phyloP scores from a whole-genome alignment of 2,113 vertebrate genomes.

The Melanostigma gelatinosum region DNA sequence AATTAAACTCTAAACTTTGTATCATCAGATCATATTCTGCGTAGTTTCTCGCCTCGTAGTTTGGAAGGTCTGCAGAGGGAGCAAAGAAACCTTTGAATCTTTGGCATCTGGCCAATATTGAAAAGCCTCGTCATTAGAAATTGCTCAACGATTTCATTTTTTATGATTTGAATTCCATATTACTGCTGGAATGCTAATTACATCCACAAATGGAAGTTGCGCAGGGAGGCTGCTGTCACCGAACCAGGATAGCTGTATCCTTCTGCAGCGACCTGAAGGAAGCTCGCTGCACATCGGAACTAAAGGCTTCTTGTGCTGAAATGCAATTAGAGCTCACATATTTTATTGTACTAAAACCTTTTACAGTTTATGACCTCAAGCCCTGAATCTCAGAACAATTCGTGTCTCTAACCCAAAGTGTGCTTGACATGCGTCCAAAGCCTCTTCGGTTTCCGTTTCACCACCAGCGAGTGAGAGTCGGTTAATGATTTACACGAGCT shows the following conservation, averaged over 20 bases:
- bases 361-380: not conserved
- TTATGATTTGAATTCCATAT: slow-evolving; percentile 43
- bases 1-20: not conserved
- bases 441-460: slow-evolving; percentile 3
- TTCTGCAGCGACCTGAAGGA: slow-evolving; percentile 13
- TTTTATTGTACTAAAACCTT: not conserved
- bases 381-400: not conserved
- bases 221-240: not conserved
- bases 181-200: slow-evolving; percentile 58
- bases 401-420: not conserved
- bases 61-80: slow-evolving; percentile 4
- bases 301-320: not conserved
- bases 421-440: slow-evolving; percentile 4
- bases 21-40: not conserved
- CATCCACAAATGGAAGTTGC: slow-evolving; percentile 25
- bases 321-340: not conserved
- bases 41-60: slow-evolving; percentile 20
- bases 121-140: slow-evolving; percentile 21
- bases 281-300: slow-evolving; percentile 17
- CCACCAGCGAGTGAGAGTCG: slow-evolving; percentile 17
- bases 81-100: slow-evolving; percentile 8
- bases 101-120: slow-evolving; percentile 47
- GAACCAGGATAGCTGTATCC: slow-evolving; percentile 15
- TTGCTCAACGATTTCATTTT: slow-evolving; percentile 23
- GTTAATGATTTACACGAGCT: slow-evolving; percentile 30